A percentile compares a stretch with the other conserved stretches of the same genome.
Evolutionary conservation across 2,113 vertebrate genomes (phyloP).

Genomic region (Oenanthe oenanthe): DNA sequence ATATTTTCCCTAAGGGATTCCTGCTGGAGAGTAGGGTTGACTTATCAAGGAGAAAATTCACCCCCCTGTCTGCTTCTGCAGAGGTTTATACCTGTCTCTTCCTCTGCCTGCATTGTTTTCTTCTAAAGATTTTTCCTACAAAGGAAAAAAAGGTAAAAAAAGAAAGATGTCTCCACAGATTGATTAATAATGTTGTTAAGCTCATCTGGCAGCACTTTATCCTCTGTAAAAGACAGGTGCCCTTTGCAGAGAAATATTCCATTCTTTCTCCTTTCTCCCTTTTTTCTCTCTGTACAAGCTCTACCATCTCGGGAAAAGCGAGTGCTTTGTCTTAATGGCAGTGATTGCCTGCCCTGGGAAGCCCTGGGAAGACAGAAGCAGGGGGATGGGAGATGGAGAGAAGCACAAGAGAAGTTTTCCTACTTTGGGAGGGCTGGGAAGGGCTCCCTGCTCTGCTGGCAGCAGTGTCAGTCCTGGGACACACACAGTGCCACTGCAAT

Average conservation of each 20-base stretch:
- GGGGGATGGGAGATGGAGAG: neutral
- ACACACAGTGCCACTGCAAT: accelerated
- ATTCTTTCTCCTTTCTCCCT: neutral
- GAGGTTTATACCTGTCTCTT: neutral
- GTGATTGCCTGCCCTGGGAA: neutral
- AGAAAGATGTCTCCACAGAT: neutral
- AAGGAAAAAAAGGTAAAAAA: neutral
- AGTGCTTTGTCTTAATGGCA: conserved; percentile 41
- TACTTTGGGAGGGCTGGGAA: neutral
- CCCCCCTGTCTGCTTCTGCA: neutral
- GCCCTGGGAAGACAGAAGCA: neutral
- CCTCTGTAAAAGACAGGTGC: conserved; percentile 40
- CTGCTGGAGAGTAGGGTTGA: neutral
- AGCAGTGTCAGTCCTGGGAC: neutral
- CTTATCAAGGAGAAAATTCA: neutral
- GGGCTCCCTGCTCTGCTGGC: neutral
- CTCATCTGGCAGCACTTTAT: conserved; percentile 18
- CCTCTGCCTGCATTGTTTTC: neutral
- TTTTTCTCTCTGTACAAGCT: neutral
- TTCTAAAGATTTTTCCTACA: neutral
- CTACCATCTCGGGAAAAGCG: neutral
- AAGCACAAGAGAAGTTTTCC: neutral
- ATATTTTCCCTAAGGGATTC: neutral
- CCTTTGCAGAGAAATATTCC: conserved; percentile 36
- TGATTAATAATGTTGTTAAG: conserved; percentile 27